Base-by-base conservation (phyloP, 2,113 vertebrate species). In the Catharus bicknelli region DNA sequence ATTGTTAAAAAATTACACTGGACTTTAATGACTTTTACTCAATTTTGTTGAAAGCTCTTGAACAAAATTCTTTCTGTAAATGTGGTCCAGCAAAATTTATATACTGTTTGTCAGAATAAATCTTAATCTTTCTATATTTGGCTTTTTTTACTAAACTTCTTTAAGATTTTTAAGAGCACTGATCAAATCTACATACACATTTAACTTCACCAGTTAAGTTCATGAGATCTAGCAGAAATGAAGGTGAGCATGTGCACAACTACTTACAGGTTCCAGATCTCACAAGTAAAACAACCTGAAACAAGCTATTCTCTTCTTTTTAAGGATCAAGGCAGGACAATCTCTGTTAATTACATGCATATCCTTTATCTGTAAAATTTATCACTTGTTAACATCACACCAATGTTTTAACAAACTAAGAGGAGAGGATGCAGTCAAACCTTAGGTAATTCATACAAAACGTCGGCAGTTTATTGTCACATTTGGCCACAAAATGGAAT, bases 121-220 rank as follows among this genome's bases (percentile, higher is more conserved):
- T 78, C 30, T 68, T 86, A 68, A 74, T 93, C 36, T 70, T 88
- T 58, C 57, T 72, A 23, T 78, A 81, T 90, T 81, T 94, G 66
- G 53, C 27, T 75, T 61, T 86, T 64, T 83, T 90, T 91, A 53
- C 16, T 74, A 62, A 87, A 74, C 12, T 72, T 84, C 12, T 40
- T 62, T 12, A 66, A 70, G 21, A 30, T 83, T 90, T 92, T 84
- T 79, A 83, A 87, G 30, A 68, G 16, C 78, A 55, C 30, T 61
- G 55, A 32, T 93, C 67, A 59, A 79, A 77, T 87, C 78, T 91
- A 50, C 64, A 32, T 0, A 3, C 22, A 45, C 26, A 36, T 88
- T 82, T 93, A 82, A 76, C 55, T 90, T 87, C 29, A 36, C 36
- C 32, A 0, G 0, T 80, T 90, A 83, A 83, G 36, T 59, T 79